These are phyloP conservation scores for Drosophila fuyamai DNA, from an alignment of 1,140 invertebrate species.

Conservation along the genomic window DNA sequence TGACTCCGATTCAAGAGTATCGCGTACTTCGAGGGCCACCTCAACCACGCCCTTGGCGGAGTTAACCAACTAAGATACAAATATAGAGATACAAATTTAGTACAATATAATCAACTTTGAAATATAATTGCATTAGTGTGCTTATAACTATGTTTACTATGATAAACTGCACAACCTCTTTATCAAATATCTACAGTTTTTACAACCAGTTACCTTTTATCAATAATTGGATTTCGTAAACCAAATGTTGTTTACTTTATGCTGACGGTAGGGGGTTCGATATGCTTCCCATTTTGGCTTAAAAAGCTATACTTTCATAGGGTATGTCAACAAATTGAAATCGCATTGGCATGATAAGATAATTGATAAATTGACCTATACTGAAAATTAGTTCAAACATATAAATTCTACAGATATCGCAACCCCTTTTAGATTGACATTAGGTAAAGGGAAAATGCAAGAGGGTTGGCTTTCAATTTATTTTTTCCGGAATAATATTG, in stretches of 20 bases:
- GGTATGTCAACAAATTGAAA: conserved; percentile 39
- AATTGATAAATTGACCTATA: conserved; percentile 29
- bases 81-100: not conserved
- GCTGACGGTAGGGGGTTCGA: not conserved
- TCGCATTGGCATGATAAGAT: conserved; percentile 38
- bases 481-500: conserved; percentile 23
- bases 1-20: conserved; percentile 47
- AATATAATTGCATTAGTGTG: too few species aligned
- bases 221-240: conserved; percentile 21
- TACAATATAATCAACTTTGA: not conserved
- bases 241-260: not conserved
- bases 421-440: conserved; percentile 11
- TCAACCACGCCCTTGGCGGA: conserved; percentile 76
- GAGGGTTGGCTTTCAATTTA: conserved; percentile 19
- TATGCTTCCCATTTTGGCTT: conserved; percentile 26
- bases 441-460: not conserved
- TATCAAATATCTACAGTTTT: not conserved
- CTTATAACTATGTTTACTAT: too few species aligned
- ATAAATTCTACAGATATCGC: conserved; percentile 6
- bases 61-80: conserved; percentile 58
- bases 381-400: conserved; percentile 20
- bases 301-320: conserved; percentile 10
- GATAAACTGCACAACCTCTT: not conserved
- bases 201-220: not conserved
- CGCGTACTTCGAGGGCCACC: conserved; percentile 71